These are phyloP conservation scores for Vimba vimba DNA, from an alignment of 2,113 vertebrate genomes.

Conservation along the genomic window DNA sequence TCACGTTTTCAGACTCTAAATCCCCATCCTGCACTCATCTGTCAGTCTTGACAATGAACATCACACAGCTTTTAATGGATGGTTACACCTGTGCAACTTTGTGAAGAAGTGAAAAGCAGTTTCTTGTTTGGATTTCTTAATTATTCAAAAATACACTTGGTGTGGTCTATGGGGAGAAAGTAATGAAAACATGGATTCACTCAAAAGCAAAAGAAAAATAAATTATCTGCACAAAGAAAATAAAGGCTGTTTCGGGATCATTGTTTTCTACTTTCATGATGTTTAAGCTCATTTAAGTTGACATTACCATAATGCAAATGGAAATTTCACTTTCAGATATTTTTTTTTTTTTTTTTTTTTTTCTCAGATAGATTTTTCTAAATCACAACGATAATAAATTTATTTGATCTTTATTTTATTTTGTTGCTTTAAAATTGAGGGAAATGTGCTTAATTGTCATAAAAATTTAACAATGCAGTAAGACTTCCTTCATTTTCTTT, in stretches of 20 bases:
- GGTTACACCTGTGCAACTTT: background rate
- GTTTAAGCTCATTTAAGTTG: background rate
- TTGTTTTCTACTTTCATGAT: background rate
- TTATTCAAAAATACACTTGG: background rate
- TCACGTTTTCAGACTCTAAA: background rate
- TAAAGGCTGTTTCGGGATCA: background rate
- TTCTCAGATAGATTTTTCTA: background rate
- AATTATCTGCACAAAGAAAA: background rate
- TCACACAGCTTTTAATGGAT: background rate
- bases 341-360: no score
- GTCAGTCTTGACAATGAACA: background rate
- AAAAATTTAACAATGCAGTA: no score
- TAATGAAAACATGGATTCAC: background rate
- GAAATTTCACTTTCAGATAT: background rate
- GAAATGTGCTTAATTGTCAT: background rate
- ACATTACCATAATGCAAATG: background rate
- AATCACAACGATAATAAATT: background rate
- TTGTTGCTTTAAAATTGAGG: background rate
- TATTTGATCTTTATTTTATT: background rate
- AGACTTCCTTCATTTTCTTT: background rate
- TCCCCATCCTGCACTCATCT: background rate
- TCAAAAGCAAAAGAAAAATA: background rate
- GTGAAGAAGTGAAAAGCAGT: background rate
- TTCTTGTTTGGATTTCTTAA: background rate
- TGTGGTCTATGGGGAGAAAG: background rate